Evolutionary conservation across 1,140 invertebrate genomes (phyloP).

Genomic region (Drosophila hydei): DNA sequence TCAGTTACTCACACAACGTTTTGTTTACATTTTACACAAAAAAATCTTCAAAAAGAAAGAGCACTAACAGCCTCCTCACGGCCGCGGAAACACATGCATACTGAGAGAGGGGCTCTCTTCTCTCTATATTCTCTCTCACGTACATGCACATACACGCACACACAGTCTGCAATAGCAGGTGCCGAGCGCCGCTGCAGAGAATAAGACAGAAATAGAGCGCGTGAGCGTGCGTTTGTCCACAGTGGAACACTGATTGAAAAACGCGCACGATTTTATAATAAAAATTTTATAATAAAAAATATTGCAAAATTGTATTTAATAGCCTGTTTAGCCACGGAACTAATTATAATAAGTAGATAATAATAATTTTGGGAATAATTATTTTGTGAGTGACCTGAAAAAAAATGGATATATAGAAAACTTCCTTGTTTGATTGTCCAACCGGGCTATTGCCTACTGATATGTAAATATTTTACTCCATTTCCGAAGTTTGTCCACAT

Average conservation of each 20-base stretch:
- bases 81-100: constrained; percentile 18
- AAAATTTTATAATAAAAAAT: neutral
- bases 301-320: neutral
- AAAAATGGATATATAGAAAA: too few relatives aligned
- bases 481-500: too few relatives aligned
- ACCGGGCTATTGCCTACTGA: neutral
- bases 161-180: constrained; percentile 19
- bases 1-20: constrained; percentile 33
- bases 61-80: constrained; percentile 34
- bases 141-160: constrained; percentile 2
- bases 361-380: neutral
- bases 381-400: too few relatives aligned
- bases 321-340: too few relatives aligned
- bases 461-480: neutral
- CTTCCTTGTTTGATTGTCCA: too few relatives aligned
- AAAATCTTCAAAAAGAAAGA: constrained; percentile 55
- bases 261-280: neutral
- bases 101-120: constrained; percentile 1
- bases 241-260: constrained; percentile 8
- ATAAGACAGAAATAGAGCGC: constrained; percentile 14
- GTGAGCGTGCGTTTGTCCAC: constrained; percentile 17
- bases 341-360: neutral
- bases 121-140: neutral
- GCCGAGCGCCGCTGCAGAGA: constrained; percentile 24
- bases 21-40: constrained; percentile 77